These are phyloP conservation scores for Scaptomyza caliginosa DNA, from an alignment of 2,888 invertebrate genomes.

Conservation along the genomic window DNA sequence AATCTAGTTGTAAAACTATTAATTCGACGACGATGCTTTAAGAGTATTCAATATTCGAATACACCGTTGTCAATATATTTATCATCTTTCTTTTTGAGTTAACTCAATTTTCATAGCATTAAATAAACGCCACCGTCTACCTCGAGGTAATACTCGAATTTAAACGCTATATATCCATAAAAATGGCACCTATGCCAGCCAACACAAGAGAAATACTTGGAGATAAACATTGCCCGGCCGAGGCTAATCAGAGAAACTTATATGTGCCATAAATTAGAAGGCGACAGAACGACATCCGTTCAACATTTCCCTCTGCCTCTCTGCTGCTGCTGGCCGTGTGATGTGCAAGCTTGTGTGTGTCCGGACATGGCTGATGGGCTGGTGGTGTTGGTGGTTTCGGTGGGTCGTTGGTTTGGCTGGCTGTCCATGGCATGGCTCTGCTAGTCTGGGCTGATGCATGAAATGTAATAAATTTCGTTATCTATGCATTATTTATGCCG, in stretches of 20 bases:
- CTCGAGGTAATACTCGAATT: conserved; percentile 20
- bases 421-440: conserved; percentile 11
- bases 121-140: conserved; percentile 30
- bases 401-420: conserved; percentile 17
- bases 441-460: conserved; percentile 66
- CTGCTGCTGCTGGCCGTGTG: conserved; percentile 17
- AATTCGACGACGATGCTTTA: too few relatives aligned
- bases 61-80: not conserved
- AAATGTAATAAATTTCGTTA: conserved; percentile 79
- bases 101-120: conserved; percentile 53
- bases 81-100: conserved; percentile 8
- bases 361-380: conserved; percentile 59
- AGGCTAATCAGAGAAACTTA: conserved; percentile 74
- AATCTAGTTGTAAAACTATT: too few relatives aligned
- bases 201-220: conserved; percentile 6
- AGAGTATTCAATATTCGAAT: not conserved
- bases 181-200: conserved; percentile 13
- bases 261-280: conserved; percentile 76
- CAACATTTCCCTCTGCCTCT: conserved; percentile 58
- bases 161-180: conserved; percentile 14
- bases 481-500: conserved; percentile 80
- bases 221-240: conserved; percentile 59
- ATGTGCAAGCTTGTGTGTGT: conserved; percentile 53
- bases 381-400: not conserved
- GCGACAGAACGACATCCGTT: conserved; percentile 68